phyloP scores from a whole-genome alignment of 2,888 invertebrate genomes.

The Clusia tigrina region DNA sequence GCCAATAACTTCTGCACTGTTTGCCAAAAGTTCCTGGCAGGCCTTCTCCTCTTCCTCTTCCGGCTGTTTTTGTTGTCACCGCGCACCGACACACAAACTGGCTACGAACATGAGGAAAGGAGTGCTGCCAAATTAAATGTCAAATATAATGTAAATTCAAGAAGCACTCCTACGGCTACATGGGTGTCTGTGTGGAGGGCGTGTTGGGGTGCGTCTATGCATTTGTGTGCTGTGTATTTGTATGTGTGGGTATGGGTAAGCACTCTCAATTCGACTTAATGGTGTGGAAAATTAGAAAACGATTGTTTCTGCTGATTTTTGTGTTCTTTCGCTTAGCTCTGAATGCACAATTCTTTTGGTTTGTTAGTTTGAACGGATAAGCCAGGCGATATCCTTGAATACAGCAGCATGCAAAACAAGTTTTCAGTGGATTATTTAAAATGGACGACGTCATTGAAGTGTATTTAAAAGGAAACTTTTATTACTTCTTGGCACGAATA shows the following conservation, averaged over 20 bases:
- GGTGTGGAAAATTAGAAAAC: slow-evolving; percentile 60
- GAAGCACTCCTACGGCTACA: no score
- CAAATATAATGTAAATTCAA: slow-evolving; percentile 8
- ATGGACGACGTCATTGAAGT: no score
- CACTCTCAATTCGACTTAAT: slow-evolving; percentile 47
- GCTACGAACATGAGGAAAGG: background rate
- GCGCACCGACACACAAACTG: background rate
- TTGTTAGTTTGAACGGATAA: no score
- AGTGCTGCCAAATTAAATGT: slow-evolving; percentile 5
- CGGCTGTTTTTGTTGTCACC: no score
- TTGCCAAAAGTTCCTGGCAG: background rate
- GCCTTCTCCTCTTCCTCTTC: no score
- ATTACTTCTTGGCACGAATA: no score
- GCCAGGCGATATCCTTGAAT: no score
- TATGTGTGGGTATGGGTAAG: background rate
- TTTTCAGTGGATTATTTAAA: no score
- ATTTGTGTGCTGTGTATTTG: slow-evolving; percentile 1
- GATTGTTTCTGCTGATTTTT: slow-evolving; percentile 37
- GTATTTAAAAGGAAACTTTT: no score
- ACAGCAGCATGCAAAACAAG: no score
- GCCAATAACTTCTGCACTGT: slow-evolving; percentile 3
- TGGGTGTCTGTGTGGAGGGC: background rate
- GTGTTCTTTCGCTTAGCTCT: background rate
- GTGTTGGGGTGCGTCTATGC: background rate
- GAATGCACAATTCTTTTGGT: no score